Evolutionary conservation across 2,113 vertebrate genomes (phyloP), one percentile per base, ranked within the genome.

Genomic region (Falco punctatus): DNA sequence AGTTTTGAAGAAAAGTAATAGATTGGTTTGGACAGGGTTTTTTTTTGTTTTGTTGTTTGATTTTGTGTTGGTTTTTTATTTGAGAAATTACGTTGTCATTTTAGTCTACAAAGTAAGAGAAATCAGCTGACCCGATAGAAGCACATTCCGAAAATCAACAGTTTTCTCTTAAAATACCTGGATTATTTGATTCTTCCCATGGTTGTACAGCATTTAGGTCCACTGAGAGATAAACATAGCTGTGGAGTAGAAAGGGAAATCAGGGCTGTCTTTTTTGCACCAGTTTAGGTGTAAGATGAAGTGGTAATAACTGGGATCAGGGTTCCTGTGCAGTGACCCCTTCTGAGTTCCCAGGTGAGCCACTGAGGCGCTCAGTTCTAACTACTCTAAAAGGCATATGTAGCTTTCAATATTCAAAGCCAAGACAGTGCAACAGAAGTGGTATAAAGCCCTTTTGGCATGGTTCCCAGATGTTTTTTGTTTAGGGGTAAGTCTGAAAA

Each of bases 1-100:
- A 96, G 27, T 93, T 79, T 15, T 30, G 59, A 84, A 90, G 46
- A 58, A 94, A 86, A 90, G 40, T 49, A 90, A 55, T 87, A 86
- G 92, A 81, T 91, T 4, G 4, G 15, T 84, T 94, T 94, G 49
- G 55, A 40, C 21, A 48, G 55, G 35, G 35, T 46, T 85, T 62
- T 35, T 19, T 24, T 62, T 62, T 38, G 42, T 42, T 49, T 20
- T 19, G 17, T 71, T 46, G 9, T 28, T 82, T 75, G 9, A 32
- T 28, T 9, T n/a, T 59, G 13, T 35, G 15, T 3, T 40, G 38
- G 38, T 58, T 30, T 30, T 94, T 92, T 35, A 33, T 70, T 59
- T 79, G 22, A 69, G n/a, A 65, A 77, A 75, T 92, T 51, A 66
- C 48, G 58, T 54, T 75, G 40, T 54, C 28, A 80, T 87, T 81